Evolutionary conservation across 2,888 invertebrate species (phyloP).

Genomic region (Eudasyphora cyanicolor): DNA sequence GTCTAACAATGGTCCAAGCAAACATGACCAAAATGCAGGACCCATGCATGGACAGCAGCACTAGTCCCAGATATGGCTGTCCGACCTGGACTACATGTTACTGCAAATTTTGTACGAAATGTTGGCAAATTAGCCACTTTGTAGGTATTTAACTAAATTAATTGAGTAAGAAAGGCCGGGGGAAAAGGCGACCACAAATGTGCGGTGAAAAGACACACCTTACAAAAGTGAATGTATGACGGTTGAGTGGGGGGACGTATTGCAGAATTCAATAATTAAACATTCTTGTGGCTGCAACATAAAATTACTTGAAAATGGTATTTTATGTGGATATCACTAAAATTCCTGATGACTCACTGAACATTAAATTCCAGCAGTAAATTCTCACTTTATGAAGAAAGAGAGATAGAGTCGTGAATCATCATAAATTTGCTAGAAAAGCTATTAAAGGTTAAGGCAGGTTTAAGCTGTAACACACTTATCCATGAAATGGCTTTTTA

Average conservation of each 20-base stretch:
- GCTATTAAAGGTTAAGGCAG: not conserved
- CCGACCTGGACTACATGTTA: not conserved
- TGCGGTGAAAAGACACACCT: not conserved
- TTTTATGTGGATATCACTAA: not conserved
- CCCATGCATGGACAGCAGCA: too few relatives aligned
- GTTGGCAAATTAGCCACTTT: conserved; percentile 1
- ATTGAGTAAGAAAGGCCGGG: not conserved
- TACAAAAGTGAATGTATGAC: not conserved
- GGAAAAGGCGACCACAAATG: not conserved
- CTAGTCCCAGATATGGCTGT: too few relatives aligned
- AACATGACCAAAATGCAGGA: conserved; percentile 37
- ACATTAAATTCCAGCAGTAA: not conserved
- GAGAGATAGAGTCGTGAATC: conserved; percentile 1
- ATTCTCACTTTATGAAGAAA: not conserved
- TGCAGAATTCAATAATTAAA: not conserved
- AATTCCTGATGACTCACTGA: not conserved
- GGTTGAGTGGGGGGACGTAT: not conserved
- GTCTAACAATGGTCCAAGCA: conserved; percentile 17
- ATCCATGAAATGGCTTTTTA: not conserved
- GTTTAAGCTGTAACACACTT: not conserved
- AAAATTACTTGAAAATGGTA: not conserved
- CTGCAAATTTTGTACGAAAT: not conserved
- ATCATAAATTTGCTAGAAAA: not conserved
- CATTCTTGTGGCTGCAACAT: not conserved
- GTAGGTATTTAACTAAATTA: not conserved